Base-by-base conservation (phyloP, 1,140 invertebrate genomes). In the Drosophila tropicalis region DNA sequence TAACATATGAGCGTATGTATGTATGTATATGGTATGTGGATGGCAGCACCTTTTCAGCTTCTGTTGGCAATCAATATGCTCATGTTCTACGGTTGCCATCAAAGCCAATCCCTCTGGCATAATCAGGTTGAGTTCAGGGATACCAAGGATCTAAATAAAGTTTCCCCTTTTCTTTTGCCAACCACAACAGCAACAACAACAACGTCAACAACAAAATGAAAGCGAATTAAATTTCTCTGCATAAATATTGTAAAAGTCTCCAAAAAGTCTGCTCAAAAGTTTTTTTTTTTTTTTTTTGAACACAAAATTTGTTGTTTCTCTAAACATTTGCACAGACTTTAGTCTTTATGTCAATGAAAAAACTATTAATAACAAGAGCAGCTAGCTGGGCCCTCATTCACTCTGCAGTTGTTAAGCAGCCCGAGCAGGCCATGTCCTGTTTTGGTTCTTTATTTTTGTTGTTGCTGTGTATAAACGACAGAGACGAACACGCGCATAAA, bases 401-500 rank as follows among this genome's bases (percentile, higher is more conserved):
- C 73, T 73, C 57, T 67, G 69, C 72, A 76, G 72, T 76, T 76
- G 72, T 76, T 76, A 76, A 74, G 34, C 67, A 19, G 13, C 55
- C 40, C 51, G 19, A 54, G 3, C 12, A 36, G 54, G 61, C 47
- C 67, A 62, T 56, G 67, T 67, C 41, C 60, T 68, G 61, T 62
- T 77, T 73, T 57, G 64, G 34, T 70, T 75, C 19, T 22, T 3
- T 39, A 12, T 39, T 39, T 10, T 22, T 22, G 2, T 51, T 51
- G 44, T 51, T 51, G 15, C 15, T 44, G 44, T 12, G 77, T 80
- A 73, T 70, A 84, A 84, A 81, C 70, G 81, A 73, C 74, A 70
- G 76, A 87, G 73, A 69, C 83, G 79, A 86, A 83, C 76, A 84
- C 66, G 69, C 73, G 77, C 85, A 89, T 87, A 87, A 87, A 84